Percentiles rank a stretch among this genome's conserved stretches.
Evolutionary conservation across 2,888 invertebrate genomes (phyloP).

Genomic region (Drosophila limbata): DNA sequence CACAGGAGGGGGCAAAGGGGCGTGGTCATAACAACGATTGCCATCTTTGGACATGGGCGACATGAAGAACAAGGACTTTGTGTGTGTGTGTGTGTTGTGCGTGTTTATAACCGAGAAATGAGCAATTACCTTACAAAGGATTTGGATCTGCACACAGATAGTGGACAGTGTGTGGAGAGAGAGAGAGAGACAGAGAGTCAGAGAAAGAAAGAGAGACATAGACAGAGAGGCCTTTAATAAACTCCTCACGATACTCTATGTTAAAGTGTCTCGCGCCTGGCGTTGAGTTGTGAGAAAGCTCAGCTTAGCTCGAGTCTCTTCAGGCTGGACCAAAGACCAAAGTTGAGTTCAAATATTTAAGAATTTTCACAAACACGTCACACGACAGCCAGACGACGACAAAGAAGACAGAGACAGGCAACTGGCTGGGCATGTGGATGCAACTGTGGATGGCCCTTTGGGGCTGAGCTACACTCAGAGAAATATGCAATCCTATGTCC

Average conservation of each 20-base stretch:
- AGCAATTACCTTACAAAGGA: slow-evolving; percentile 77
- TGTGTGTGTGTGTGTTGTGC: slow-evolving; percentile 56
- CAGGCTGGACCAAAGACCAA: slow-evolving; percentile 12
- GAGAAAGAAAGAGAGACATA: background rate
- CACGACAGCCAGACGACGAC: slow-evolving; percentile 56
- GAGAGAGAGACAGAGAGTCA: background rate
- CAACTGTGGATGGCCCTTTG: slow-evolving; percentile 49
- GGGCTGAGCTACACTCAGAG: background rate
- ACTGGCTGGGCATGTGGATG: slow-evolving; percentile 40
- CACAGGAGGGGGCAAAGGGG: slow-evolving; percentile 17
- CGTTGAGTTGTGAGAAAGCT: slow-evolving; percentile 76
- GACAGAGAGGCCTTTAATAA: slow-evolving; percentile 63
- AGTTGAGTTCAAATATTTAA: slow-evolving; percentile 65
- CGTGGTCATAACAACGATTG: slow-evolving; percentile 63
- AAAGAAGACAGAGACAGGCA: background rate
- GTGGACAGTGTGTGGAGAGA: background rate
- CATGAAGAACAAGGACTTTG: slow-evolving; percentile 8
- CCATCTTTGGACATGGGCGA: slow-evolving; percentile 57
- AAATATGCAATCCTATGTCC: too few species aligned
- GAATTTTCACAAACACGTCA: slow-evolving; percentile 76
- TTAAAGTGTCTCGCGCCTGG: slow-evolving; percentile 72
- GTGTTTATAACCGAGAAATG: slow-evolving; percentile 79
- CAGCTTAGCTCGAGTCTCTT: background rate
- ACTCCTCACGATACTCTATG: slow-evolving; percentile 69
- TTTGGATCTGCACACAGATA: slow-evolving; percentile 36